Base-by-base conservation (phyloP, 2,113 vertebrate genomes). In the Athene cunicularia region DNA sequence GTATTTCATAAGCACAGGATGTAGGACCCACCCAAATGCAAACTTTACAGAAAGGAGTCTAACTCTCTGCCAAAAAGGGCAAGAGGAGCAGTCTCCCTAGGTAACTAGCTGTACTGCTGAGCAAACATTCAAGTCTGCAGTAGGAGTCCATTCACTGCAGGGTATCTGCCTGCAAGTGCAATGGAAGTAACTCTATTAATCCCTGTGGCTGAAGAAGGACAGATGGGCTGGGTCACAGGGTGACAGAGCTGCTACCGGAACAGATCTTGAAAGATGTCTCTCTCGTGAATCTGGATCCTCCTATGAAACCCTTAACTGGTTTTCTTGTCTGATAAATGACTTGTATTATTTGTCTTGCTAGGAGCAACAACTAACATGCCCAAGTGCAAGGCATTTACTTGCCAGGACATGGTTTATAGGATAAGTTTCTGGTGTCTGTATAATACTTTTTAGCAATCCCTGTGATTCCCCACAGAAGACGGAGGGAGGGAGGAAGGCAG, bases 381-480 rank as follows among this genome's bases (percentile, higher is more conserved):
- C 45, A 97, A 95, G 64, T 32, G 58, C 59, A 74, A 83, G 50
- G 59, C 37, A 60, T 79, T 92, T 83, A 43, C 32, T 80, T 62
- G 82, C 41, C 68, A 80, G 63, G 19, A 79, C 15, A 7, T 23
- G 33, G 56, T 66, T 93, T 86, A 73, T n/a, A 27, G 52, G 8
- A 1, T 37, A 74, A 58, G 32, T 39, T 79, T 45, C 56, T 86
- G 58, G 24, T 47, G 63, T 87, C 68, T 35, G 26, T 52, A 14
- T 33, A 76, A 77, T 14, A 18, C 18, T 71, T 85, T 35, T 66
- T 11, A 90, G 26, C 71, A 90, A 59, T 6, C 2, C 18, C 11
- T 62, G 50, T 64, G 28, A 6, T 6, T 86, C 33, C 50, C 18
- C 35, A 55, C 6, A 37, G 52, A 72, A 39, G 10, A 43, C 6